Conservation (phyloP, 2,888 invertebrate genomes). For the Priocnemis perturbator region DNA sequence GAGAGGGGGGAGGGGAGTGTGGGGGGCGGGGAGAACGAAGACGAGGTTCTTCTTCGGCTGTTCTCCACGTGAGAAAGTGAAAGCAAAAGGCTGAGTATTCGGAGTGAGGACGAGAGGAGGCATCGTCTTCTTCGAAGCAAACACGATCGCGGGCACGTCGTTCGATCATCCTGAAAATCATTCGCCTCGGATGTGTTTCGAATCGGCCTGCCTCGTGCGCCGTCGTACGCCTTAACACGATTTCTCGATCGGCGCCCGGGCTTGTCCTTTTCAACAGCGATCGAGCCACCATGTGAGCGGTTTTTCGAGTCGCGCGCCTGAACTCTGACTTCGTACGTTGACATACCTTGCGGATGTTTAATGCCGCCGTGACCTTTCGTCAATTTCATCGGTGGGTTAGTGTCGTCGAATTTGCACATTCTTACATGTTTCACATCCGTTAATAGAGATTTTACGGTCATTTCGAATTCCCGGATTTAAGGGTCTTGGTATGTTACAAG, state of each 20-base stretch:
- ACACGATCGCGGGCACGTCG: slow-evolving; percentile 34
- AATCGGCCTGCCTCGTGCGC: slow-evolving; percentile 14
- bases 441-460: too few species aligned
- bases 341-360: too few species aligned
- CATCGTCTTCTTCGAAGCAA: slow-evolving; percentile 32
- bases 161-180: slow-evolving; percentile 48
- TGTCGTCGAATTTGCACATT: too few species aligned
- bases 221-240: slow-evolving; percentile 18
- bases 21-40: slow-evolving; percentile 14
- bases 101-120: slow-evolving; percentile 32
- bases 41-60: slow-evolving; percentile 48
- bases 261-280: too few species aligned
- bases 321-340: too few species aligned
- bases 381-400: too few species aligned
- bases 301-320: too few species aligned
- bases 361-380: too few species aligned
- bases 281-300: too few species aligned
- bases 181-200: slow-evolving; percentile 9
- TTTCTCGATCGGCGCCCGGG: neutral
- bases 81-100: slow-evolving; percentile 57
- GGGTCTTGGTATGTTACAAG: too few species aligned
- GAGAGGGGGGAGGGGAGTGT: neutral
- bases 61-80: slow-evolving; percentile 69
- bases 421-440: too few species aligned
- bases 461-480: too few species aligned